Conservation (phyloP, 2,797 vertebrate genomes). For the Halcyon leucocephala region DNA sequence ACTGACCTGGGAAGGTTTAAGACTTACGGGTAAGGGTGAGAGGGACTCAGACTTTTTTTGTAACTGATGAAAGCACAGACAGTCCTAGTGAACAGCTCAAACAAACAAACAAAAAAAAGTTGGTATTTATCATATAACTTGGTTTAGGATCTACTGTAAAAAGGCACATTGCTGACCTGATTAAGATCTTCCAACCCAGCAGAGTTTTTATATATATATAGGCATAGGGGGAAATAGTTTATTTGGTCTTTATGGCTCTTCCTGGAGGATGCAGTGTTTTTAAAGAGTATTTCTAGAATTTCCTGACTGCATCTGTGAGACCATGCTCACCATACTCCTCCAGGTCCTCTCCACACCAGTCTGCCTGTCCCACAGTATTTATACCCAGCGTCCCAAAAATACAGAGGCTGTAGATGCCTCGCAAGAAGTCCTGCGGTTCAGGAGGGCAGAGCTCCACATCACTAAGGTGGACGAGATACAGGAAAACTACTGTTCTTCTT, state of each 20-base stretch:
- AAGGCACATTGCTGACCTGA: neutral
- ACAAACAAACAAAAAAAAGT: neutral
- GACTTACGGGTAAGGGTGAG: constrained; percentile 24
- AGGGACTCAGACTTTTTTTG: constrained; percentile 36
- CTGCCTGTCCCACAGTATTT: neutral
- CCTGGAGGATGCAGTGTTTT: constrained; percentile 62
- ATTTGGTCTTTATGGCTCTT: constrained; percentile 54
- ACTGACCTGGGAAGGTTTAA: constrained; percentile 7
- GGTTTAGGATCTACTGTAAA: constrained; percentile 27
- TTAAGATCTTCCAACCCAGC: constrained; percentile 53
- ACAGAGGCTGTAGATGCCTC: neutral
- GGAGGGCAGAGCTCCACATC: neutral
- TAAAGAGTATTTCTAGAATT: constrained; percentile 65
- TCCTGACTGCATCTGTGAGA: constrained; percentile 24
- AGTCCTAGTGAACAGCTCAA: neutral
- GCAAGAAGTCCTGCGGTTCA: rapidly evolving
- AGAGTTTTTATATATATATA: constrained; percentile 19
- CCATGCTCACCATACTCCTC: neutral
- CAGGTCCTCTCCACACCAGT: neutral
- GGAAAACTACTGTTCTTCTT: neutral
- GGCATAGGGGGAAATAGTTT: constrained; percentile 44
- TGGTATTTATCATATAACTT: neutral
- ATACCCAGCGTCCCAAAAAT: rapidly evolving
- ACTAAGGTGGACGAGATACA: neutral
- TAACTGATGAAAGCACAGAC: constrained; percentile 39